Percentiles rank a stretch among this genome's conserved stretches.
Conservation (phyloP, 2,888 invertebrate genomes). For the Orthosia incerta region DNA sequence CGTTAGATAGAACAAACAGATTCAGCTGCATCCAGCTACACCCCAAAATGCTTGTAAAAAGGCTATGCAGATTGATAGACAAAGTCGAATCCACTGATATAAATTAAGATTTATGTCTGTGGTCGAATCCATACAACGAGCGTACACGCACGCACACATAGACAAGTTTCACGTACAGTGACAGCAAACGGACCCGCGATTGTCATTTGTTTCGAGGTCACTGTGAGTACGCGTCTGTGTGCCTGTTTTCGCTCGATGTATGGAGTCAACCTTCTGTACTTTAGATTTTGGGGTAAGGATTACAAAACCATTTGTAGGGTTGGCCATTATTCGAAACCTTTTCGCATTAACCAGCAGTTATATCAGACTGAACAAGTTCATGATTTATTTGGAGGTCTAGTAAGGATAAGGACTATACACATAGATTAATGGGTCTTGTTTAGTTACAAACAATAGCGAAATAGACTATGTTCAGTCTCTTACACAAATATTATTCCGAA, state of each 20-base stretch:
- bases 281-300: slow-evolving; percentile 22
- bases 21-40: too few species aligned
- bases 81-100: too few species aligned
- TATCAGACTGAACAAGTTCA: slow-evolving; percentile 37
- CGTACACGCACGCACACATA: neutral
- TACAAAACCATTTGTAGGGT: slow-evolving; percentile 49
- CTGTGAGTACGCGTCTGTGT: too few species aligned
- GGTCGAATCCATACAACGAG: neutral
- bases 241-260: neutral
- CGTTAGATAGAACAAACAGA: too few species aligned
- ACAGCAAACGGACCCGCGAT: neutral
- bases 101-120: too few species aligned
- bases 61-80: too few species aligned
- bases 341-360: slow-evolving; percentile 42
- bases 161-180: neutral
- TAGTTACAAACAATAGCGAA: neutral
- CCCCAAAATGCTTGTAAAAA: too few species aligned
- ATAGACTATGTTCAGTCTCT: slow-evolving; percentile 17
- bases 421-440: neutral
- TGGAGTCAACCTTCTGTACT: neutral
- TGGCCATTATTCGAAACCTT: slow-evolving; percentile 46
- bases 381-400: slow-evolving; percentile 33
- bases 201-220: neutral
- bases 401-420: neutral
- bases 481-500: neutral